Evolutionary conservation across 2,113 vertebrate genomes (phyloP), one percentile per base, ranked within the genome.

Genomic region (Callionymus lyra): DNA sequence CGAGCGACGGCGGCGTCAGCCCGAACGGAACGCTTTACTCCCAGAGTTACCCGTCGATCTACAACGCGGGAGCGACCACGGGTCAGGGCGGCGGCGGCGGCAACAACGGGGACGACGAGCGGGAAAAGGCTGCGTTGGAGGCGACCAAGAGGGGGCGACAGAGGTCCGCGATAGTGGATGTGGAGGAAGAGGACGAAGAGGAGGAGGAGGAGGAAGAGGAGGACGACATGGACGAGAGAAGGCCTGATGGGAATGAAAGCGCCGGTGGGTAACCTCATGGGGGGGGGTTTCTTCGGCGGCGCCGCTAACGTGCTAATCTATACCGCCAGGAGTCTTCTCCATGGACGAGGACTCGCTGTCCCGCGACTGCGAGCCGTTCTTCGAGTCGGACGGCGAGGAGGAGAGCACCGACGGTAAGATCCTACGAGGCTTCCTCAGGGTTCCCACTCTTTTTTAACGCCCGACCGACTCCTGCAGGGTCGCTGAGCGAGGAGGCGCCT

Each of bases 261-360:
- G 76, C 84, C 12, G 86, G 84, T 85, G 52, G 60, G 60, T 34
- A 31, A 37, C 12, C n/a, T 15, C 15, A 13, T 37, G 6, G 15
- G 34, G 12, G 12, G 12, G 12, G 14, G 14, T n/a, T 3, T 33
- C 32, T 12, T n/a, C 2, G 12, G 13, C 12, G 34, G 14, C 12
- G 14, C 4, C 1, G 34, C 33, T 47, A 15, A 5, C 6, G 12
- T 41, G 4, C 1, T 34, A 18, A 1, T 9, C 56, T n/a, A 18
- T 38, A 14, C n/a, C 47, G 37, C 2, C 73, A 94, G 91, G 89
- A 16, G 87, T 94, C 11, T 94, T 94, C 52, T 84, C 89, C 16
- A 94, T 94, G 91, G 91, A 94, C 0, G 91, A 94, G 60, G 91
- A 94, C 6, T 86, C 90, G 5, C 71, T 89, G 33, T 90, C 86